Base-by-base conservation (phyloP, 1,140 invertebrate species). In the Dendroctonus ponderosae region DNA sequence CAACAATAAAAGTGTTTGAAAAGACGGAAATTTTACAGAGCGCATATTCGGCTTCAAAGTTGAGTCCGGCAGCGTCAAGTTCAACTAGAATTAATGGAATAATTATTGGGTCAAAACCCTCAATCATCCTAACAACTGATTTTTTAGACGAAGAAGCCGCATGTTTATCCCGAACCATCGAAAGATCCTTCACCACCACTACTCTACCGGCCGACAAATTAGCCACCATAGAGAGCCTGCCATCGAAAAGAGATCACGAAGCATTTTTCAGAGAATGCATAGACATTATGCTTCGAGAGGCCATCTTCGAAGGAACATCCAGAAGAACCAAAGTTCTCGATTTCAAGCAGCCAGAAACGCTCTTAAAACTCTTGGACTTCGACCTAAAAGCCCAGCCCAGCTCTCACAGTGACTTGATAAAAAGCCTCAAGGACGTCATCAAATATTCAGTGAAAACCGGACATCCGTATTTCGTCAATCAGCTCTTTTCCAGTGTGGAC, bases 381-480 rank as follows among this genome's bases (percentile, higher is more conserved):
- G 77, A 84, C 38, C 76, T 92, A 6, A 77, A 80, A n/a, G 78
- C 84, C 7, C 77, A 80, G 5, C 84, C 85, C 0, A 82, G 83
- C 3, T 82, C 83, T 11, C 87, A 92, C 53, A 86, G 90, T 0
- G 83, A 87, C 62, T 78, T 94, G 6, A 71, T 91, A 6, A 76
- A 82, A 7, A 75, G 90, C 12, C 76, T 92, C 8, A 82, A 84
- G 62, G 82, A 87, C 66, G 87, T 90, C 11, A 88, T 91, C 60
- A 82, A 83, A 15, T 92, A 91, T 80, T 93, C 91, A 48, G 91
- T 95, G 0, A 93, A 94, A 79, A 93, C 91, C 0, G 91, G 89
- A 2, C 91, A 94, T 80, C 91, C 91, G 0, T 91, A 90, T 75
- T 94, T 94, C 76, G 86, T 92, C 14, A 94, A 94, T 76, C 92